These are phyloP conservation scores for Euglossa dilemma DNA, from an alignment of 1,140 invertebrate species.

Conservation along the genomic window DNA sequence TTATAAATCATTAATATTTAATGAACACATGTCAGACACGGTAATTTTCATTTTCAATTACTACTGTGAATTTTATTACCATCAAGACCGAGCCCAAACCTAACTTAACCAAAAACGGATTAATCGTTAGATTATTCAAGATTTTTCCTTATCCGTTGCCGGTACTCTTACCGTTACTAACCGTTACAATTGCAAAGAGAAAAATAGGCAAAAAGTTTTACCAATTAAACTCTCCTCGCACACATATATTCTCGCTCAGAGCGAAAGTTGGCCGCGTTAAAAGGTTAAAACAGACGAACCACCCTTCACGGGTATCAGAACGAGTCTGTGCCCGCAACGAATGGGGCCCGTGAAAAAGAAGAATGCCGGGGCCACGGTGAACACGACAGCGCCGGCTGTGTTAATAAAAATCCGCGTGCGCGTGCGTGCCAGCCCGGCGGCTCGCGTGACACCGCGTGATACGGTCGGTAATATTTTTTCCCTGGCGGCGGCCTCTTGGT, in stretches of 20 bases:
- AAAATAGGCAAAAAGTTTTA: background rate
- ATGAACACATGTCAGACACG: too few relatives aligned
- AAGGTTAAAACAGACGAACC: background rate
- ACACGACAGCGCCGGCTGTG: constrained; percentile 23
- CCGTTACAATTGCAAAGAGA: too few relatives aligned
- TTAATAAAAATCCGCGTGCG: constrained; percentile 60
- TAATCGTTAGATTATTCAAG: too few relatives aligned
- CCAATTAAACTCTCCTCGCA: background rate
- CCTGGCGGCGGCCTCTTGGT: constrained; percentile 33
- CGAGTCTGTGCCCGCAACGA: constrained; percentile 19
- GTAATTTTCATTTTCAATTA: too few relatives aligned
- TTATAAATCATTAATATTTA: too few relatives aligned
- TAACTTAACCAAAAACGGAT: background rate
- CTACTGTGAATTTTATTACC: too few relatives aligned
- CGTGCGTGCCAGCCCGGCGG: background rate
- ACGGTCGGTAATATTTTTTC: constrained; percentile 57
- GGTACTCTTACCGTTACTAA: too few relatives aligned
- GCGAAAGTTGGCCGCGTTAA: background rate
- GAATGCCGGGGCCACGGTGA: constrained; percentile 5
- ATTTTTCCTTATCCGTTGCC: too few relatives aligned
- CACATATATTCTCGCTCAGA: background rate
- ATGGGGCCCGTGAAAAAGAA: constrained; percentile 16
- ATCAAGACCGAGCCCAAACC: too few relatives aligned
- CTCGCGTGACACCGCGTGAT: constrained; percentile 60
- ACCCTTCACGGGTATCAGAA: background rate